Conservation (phyloP, 2,797 vertebrate species). For the Crocodylus rhombifer region DNA sequence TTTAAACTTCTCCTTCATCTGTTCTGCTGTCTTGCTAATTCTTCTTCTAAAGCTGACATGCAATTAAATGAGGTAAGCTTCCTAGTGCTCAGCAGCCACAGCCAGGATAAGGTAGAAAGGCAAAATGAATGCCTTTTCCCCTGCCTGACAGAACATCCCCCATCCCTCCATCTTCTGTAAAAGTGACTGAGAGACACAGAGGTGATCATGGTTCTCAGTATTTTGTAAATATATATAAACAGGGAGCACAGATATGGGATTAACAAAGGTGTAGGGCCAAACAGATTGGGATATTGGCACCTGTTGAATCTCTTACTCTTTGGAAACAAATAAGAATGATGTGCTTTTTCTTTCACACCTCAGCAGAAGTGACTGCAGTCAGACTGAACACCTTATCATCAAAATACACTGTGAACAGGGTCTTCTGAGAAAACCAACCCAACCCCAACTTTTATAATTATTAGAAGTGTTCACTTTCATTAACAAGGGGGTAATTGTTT, state of each 20-base stretch:
- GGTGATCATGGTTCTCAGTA: conserved; percentile 28
- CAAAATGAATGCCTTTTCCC: conserved; percentile 49
- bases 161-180: conserved; percentile 45
- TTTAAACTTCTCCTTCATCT: conserved; percentile 66
- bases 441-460: conserved; percentile 80
- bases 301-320: background rate
- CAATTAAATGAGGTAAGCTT: conserved; percentile 53
- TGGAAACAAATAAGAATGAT: background rate
- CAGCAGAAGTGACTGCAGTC: conserved; percentile 21
- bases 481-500: conserved; percentile 86
- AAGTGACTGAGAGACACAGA: background rate
- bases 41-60: conserved; percentile 52
- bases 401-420: conserved; percentile 77
- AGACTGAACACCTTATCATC: conserved; percentile 5
- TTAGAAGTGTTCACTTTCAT: conserved; percentile 75
- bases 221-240: background rate
- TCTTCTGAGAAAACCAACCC: conserved; percentile 66
- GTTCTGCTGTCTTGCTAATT: conserved; percentile 52
- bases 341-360: conserved; percentile 24
- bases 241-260: background rate
- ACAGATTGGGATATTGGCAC: background rate
- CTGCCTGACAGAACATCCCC: conserved; percentile 36
- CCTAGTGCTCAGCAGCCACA: conserved; percentile 20
- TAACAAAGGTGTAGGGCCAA: background rate
- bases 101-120: conserved; percentile 34